A percentile compares a stretch with the other conserved stretches of the same genome.
These are phyloP conservation scores for Zoanthus sansibaricus DNA, from an alignment of 92 coral and sea anemone species.

Conservation along the genomic window DNA sequence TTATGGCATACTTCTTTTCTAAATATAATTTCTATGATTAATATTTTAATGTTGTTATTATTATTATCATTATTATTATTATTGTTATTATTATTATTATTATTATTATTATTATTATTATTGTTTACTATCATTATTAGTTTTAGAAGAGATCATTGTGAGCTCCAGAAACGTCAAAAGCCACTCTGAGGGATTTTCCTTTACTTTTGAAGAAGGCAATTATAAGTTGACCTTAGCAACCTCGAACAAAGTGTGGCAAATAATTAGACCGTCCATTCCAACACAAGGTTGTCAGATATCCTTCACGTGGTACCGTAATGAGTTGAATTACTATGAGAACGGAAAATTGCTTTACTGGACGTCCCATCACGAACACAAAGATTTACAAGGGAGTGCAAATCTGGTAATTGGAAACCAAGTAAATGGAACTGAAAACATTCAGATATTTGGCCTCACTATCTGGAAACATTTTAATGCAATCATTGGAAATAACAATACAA, in stretches of 20 bases:
- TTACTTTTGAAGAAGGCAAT: background rate
- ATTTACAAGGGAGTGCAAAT: too few species aligned
- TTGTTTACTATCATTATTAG: background rate
- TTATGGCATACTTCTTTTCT: background rate
- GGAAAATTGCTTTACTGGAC: background rate
- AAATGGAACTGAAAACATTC: conserved; percentile 1
- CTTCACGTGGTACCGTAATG: background rate
- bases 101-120: too few species aligned
- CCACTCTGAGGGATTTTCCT: background rate
- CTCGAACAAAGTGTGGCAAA: background rate
- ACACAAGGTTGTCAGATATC: background rate
- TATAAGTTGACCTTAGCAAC: background rate
- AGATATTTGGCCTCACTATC: conserved; percentile 15
- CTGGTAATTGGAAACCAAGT: background rate
- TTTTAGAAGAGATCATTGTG: background rate
- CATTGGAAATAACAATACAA: background rate
- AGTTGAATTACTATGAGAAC: background rate
- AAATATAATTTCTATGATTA: background rate
- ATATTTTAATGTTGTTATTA: background rate
- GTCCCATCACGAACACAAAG: background rate
- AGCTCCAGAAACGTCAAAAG: background rate
- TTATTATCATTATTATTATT: too few species aligned
- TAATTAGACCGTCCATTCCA: conserved; percentile 1
- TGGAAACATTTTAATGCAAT: background rate
- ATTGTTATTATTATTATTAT: too few species aligned